A percentile compares a stretch with the other conserved stretches of the same genome.
phyloP scores from a whole-genome alignment of 2,888 invertebrate genomes.

The Oxyteleia sp. region DNA sequence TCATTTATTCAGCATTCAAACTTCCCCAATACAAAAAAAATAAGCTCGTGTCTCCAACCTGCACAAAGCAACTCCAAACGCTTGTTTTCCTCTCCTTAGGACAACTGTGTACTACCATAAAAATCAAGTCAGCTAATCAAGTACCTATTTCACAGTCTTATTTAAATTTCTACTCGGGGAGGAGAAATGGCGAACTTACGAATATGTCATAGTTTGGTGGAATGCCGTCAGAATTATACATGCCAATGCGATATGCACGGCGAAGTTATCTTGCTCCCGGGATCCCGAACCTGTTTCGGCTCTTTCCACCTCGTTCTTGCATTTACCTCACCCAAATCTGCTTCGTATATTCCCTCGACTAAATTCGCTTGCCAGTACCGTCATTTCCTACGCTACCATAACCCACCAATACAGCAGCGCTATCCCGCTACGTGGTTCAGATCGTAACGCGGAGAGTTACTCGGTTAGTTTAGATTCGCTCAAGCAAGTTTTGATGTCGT shows the following conservation, averaged over 20 bases:
- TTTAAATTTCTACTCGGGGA: slow-evolving; percentile 20
- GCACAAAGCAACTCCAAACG: too few relatives aligned
- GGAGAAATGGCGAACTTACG: slow-evolving; percentile 80
- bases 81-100: too few relatives aligned
- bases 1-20: too few relatives aligned
- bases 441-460: slow-evolving; percentile 82
- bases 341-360: slow-evolving; percentile 49
- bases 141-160: slow-evolving; percentile 22
- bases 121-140: slow-evolving; percentile 6
- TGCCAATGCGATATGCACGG: slow-evolving; percentile 61
- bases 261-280: slow-evolving; percentile 56
- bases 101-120: too few relatives aligned
- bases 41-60: too few relatives aligned
- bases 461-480: slow-evolving; percentile 85
- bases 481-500: slow-evolving; percentile 85
- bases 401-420: slow-evolving; percentile 56
- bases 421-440: slow-evolving; percentile 47
- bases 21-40: too few relatives aligned
- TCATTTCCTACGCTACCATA: slow-evolving; percentile 68
- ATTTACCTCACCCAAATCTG: slow-evolving; percentile 56
- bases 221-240: slow-evolving; percentile 82
- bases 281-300: slow-evolving; percentile 58
- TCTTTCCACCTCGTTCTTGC: slow-evolving; percentile 66
- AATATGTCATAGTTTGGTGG: slow-evolving; percentile 83
- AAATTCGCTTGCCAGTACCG: slow-evolving; percentile 56